Evolutionary conservation across 1,140 invertebrate species (phyloP), one percentile per base, ranked within the genome.

Genomic region (Harpegnathos saltator): DNA sequence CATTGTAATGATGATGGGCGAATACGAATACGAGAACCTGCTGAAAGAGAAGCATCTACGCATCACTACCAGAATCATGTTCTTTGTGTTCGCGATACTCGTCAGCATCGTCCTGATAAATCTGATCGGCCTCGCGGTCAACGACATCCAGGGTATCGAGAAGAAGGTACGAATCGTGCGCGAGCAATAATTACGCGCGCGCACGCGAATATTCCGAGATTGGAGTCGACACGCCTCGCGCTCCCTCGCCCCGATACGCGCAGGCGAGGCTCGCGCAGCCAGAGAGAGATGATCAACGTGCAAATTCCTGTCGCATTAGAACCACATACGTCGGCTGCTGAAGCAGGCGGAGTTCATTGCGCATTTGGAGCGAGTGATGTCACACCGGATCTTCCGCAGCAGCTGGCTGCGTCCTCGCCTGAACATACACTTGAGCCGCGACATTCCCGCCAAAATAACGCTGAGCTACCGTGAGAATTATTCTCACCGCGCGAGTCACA

Each of bases 1-100:
- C 3, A 90, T 94, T 1, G 95, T 95, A 61, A 96, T 96, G 95
- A 95, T 95, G 95, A 95, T 95, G 85, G 95, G 95, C n/a, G 95
- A 96, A 87, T 95, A 95, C 82, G 95, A 96, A 82, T 96, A 95
- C 84, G 88, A 89, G 19, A 89, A 61, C 11, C 52, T 88, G 29
- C 95, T 95, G 54, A 44, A 17, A 1, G 1, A 59, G 12, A 22
- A 58, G 9, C n/a, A 59, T 78, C 90, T 88, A 73, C 91, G 33
- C 7, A 74, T 92, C 52, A 92, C 95, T 77, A 91, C 94, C 3
- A 92, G 95, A 59, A 80, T 96, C 12, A 94, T 96, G 15, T 96
- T 96, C 85, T 86, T 96, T 2, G 83, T 95, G 33, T 96, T 96
- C 82, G 91, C 96, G 3, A 94, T 96, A 48, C 89, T 96, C n/a